Conservation (phyloP, 2,888 invertebrate species). For the Leptinotarsa rubiginosa region DNA sequence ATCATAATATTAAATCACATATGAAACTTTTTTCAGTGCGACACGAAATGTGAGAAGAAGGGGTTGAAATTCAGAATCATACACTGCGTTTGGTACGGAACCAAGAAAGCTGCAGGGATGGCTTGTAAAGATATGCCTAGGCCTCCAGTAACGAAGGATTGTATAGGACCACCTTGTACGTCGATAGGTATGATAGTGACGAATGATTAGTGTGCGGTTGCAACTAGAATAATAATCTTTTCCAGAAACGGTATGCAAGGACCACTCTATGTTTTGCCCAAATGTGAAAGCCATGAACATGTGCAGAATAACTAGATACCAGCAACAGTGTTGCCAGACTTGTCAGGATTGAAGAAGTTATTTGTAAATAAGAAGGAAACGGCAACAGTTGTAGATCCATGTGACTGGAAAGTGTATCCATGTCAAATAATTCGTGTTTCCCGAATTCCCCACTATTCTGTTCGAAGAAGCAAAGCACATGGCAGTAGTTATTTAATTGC, state of each 20-base stretch:
- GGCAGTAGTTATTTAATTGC: conserved; percentile 6
- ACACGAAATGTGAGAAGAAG: conserved; percentile 82
- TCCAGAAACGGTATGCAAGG: conserved; percentile 79
- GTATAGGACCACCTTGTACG: conserved; percentile 78
- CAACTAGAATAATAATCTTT: conserved; percentile 8
- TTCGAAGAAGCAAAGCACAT: conserved; percentile 11
- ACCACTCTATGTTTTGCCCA: conserved; percentile 86
- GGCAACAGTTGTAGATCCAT: background rate
- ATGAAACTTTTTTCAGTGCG: conserved; percentile 74
- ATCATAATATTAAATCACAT: too few relatives aligned
- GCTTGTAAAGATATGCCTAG: conserved; percentile 83
- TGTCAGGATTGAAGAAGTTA: conserved; percentile 67
- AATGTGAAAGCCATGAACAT: conserved; percentile 90
- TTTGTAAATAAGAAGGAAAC: background rate
- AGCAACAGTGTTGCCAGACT: conserved; percentile 88
- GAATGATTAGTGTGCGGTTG: background rate
- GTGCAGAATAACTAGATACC: conserved; percentile 86
- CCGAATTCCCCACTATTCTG: background rate
- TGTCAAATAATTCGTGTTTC: background rate
- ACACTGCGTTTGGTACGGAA: conserved; percentile 93
- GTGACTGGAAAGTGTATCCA: background rate
- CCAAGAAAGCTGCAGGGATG: conserved; percentile 84
- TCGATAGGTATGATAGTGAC: conserved; percentile 43
- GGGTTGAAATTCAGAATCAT: conserved; percentile 90
- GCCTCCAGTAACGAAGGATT: conserved; percentile 83